A percentile compares a stretch with the other conserved stretches of the same genome.
Evolutionary conservation across 2,113 vertebrate genomes (phyloP).

Genomic region (Excalfactoria chinensis): DNA sequence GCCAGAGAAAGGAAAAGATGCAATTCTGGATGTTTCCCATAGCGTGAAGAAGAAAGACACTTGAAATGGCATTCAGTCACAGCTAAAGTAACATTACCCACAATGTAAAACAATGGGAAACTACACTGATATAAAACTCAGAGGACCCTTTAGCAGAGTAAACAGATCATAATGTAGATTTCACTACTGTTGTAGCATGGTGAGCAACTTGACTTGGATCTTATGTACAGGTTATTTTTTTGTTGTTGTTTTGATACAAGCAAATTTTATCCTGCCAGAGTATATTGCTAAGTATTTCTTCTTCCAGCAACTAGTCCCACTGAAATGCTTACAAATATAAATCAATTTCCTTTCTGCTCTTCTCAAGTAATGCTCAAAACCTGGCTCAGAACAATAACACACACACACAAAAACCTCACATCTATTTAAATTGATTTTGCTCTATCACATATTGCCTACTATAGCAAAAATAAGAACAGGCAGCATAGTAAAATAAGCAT

Average conservation of each 20-base stretch:
- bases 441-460: neutral
- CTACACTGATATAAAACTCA: neutral
- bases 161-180: neutral
- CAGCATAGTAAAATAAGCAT: neutral
- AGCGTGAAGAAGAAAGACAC: neutral
- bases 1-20: neutral
- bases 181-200: neutral
- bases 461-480: neutral
- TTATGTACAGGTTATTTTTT: neutral
- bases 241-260: neutral
- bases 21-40: neutral
- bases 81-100: neutral
- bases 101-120: neutral
- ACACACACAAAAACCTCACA: neutral
- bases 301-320: neutral
- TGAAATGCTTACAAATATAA: neutral
- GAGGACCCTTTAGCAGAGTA: neutral
- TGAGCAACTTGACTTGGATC: neutral
- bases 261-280: neutral
- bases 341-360: neutral
- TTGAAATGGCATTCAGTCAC: neutral
- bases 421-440: neutral
- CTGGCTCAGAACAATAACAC: neutral
- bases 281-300: neutral
- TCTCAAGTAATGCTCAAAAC: neutral